phyloP scores from a whole-genome alignment of 2,888 invertebrate species.

The Fragum sueziense region DNA sequence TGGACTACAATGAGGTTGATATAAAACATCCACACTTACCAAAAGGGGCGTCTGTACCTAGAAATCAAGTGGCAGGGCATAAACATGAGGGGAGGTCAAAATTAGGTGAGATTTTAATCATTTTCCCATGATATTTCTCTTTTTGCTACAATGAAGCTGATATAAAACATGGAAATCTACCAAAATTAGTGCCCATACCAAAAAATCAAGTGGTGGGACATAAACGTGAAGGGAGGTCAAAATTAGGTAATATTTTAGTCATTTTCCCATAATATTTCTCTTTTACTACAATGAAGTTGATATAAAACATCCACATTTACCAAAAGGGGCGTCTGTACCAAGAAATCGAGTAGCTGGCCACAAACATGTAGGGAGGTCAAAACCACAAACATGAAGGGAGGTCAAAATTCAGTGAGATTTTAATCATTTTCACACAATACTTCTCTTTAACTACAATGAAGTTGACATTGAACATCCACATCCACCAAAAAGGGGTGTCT shows the following conservation, averaged over 20 bases:
- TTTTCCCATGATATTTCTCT: too few relatives aligned
- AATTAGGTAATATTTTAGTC: conserved; percentile 62
- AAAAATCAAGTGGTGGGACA: conserved; percentile 68
- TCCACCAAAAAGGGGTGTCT: conserved; percentile 57
- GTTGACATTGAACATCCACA: conserved; percentile 53
- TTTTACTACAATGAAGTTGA: conserved; percentile 59
- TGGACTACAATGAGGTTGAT: conserved; percentile 58
- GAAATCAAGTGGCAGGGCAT: conserved; percentile 68
- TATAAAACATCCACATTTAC: conserved; percentile 56
- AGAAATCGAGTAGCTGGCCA: conserved; percentile 68
- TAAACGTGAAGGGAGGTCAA: conserved; percentile 65
- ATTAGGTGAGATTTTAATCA: conserved; percentile 60
- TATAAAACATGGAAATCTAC: conserved; percentile 55
- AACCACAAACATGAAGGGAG: conserved; percentile 69
- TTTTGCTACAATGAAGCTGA: conserved; percentile 58
- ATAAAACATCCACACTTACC: conserved; percentile 58
- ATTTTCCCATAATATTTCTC: too few relatives aligned
- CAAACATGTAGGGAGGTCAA: conserved; percentile 65
- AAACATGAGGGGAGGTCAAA: conserved; percentile 66
- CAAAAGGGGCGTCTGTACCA: conserved; percentile 58
- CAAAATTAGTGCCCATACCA: conserved; percentile 57
- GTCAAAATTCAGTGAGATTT: conserved; percentile 60
- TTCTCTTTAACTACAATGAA: conserved; percentile 59
- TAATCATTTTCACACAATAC: too few relatives aligned
- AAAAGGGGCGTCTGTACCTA: conserved; percentile 57